Evolutionary conservation across 2,888 invertebrate genomes (phyloP), one percentile per base, ranked within the genome.

Genomic region (Hedya salicella): DNA sequence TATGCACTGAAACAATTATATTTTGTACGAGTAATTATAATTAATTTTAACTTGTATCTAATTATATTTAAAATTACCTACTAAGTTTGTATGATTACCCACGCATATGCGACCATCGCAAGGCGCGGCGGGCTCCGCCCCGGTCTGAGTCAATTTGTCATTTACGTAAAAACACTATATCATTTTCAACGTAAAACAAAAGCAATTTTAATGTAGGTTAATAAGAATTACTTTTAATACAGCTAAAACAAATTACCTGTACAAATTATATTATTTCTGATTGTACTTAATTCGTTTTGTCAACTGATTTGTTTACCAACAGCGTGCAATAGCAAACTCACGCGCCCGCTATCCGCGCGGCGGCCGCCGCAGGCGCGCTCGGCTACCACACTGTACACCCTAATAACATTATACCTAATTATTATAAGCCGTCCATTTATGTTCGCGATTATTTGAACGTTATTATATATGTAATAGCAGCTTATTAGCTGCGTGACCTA

Each of bases 391-490:
- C 1, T 30, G 36, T 13, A 44, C 14, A 73, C 71, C 78, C 56
- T 57, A 36, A 19, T 44, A 52, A 60, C 44, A 56, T 9, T 54
- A 56, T 21, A 52, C 44, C 62, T 54, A 53, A 62, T 62, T 79
- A 80, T 85, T 86, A 75, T 84, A 80, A 85, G 82, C 91, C 91
- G 91, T 91, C 91, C 91, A 89, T 81, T 87, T 82, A 78, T 81
- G 82, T 87, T 88, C 72, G 80, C 79, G 69, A 81, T 83, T 78
- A 70, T 68, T 86, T 86, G 69, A 59, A 30, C 46, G 56, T 63
- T 50, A 63, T 49, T 57, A 50, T 63, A 59, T 65, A 59, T 60
- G 19, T 59, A 52, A 46, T 40, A 30, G 59, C 30, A 25, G 52
- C 46, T 65, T 52, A 53, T 57, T 32, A 59, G 52, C 64, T 70